Conservation (phyloP, 2,797 vertebrate species). For the Balearica regulorum region DNA sequence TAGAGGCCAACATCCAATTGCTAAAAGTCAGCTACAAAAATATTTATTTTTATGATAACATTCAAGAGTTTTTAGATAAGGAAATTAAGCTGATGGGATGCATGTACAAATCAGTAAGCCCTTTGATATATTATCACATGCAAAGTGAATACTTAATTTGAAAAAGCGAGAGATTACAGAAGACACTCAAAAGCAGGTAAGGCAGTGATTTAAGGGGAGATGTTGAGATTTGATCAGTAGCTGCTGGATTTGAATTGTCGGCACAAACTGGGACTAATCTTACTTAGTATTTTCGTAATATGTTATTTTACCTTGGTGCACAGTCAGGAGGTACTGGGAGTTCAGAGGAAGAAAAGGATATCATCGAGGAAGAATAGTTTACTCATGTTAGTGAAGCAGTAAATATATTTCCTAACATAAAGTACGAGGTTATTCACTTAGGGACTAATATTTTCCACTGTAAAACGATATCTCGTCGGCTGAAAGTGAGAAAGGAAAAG, state of each 20-base stretch:
- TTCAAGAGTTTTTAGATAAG: conserved; percentile 39
- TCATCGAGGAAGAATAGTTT: background rate
- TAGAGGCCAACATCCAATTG: background rate
- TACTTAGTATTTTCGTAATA: background rate
- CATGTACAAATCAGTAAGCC: background rate
- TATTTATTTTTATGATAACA: conserved; percentile 12
- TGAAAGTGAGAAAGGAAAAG: background rate
- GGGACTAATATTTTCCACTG: background rate
- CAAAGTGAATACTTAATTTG: conserved; percentile 31
- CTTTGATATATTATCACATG: conserved; percentile 35
- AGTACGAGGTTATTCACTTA: background rate
- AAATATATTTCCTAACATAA: background rate
- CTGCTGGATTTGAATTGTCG: background rate
- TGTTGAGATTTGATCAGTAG: background rate
- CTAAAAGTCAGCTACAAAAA: background rate
- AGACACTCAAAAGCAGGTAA: background rate
- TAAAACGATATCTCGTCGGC: background rate
- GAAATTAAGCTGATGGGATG: conserved; percentile 20
- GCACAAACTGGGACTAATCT: background rate
- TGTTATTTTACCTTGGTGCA: background rate
- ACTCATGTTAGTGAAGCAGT: background rate
- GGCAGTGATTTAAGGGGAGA: background rate
- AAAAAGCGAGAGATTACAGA: conserved; percentile 4
- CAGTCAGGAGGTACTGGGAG: background rate
- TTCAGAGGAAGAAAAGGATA: background rate